These are phyloP conservation scores for Dicyrtomina minuta DNA, from an alignment of 2,888 invertebrate genomes.

Conservation along the genomic window DNA sequence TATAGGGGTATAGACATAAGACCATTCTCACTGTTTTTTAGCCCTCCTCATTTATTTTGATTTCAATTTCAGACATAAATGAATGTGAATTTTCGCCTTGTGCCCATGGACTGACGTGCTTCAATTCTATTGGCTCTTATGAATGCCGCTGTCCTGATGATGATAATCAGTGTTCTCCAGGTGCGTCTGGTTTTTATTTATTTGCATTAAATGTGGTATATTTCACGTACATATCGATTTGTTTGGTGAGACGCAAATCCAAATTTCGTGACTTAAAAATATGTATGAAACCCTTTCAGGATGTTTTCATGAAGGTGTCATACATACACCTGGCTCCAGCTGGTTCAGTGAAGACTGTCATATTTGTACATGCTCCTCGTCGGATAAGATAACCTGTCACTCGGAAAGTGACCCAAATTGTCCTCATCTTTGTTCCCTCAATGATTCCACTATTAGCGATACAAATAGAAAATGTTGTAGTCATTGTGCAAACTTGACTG, in stretches of 20 bases:
- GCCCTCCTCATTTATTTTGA: background rate
- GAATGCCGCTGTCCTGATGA: constrained; percentile 68
- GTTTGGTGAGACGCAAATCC: too few species aligned
- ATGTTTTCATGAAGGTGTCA: constrained; percentile 69
- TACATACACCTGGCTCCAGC: constrained; percentile 48
- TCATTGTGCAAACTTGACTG: constrained; percentile 42
- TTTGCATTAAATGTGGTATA: background rate
- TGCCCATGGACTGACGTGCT: constrained; percentile 73
- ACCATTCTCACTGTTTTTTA: background rate
- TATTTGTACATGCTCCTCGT: constrained; percentile 51
- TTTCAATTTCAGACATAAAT: constrained; percentile 69
- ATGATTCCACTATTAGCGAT: constrained; percentile 37
- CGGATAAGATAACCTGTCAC: constrained; percentile 41
- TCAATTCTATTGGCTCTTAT: constrained; percentile 78
- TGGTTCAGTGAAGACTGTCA: constrained; percentile 54
- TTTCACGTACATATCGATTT: too few species aligned
- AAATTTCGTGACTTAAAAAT: background rate
- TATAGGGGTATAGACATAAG: background rate
- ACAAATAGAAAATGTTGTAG: constrained; percentile 44
- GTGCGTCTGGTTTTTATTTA: constrained; percentile 42
- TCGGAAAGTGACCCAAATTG: constrained; percentile 35
- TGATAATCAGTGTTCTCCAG: constrained; percentile 55
- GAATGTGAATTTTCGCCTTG: constrained; percentile 82
- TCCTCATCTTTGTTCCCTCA: constrained; percentile 46
- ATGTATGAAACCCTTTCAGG: constrained; percentile 58